These are phyloP conservation scores for Amazona vittata DNA, from an alignment of 2,113 vertebrate genomes.

Conservation along the genomic window DNA sequence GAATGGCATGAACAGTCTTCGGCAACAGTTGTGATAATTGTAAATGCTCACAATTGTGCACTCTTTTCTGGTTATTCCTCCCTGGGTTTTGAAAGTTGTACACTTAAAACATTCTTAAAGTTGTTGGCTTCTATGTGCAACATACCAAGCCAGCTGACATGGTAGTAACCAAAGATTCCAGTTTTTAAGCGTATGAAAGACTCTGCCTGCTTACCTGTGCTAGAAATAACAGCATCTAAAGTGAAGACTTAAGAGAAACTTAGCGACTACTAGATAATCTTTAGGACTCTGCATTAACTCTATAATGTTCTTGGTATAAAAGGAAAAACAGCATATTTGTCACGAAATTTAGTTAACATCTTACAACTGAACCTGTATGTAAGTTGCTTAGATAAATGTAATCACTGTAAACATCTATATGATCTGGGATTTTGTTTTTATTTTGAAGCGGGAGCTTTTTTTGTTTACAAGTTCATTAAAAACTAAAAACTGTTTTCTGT, in stretches of 20 bases:
- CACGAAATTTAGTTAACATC: slow-evolving; percentile 88
- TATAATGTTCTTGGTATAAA: slow-evolving; percentile 93
- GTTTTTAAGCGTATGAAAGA: slow-evolving; percentile 85
- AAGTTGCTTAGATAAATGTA: slow-evolving; percentile 92
- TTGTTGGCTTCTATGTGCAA: slow-evolving; percentile 81
- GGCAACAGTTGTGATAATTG: slow-evolving; percentile 82
- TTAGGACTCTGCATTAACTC: slow-evolving; percentile 90
- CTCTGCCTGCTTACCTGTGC: slow-evolving; percentile 90
- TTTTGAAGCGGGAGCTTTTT: slow-evolving; percentile 84
- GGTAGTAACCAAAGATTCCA: slow-evolving; percentile 88
- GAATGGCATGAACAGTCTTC: slow-evolving; percentile 85
- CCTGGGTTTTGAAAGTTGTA: slow-evolving; percentile 84
- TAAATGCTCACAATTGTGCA: slow-evolving; percentile 83
- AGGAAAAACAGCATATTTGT: slow-evolving; percentile 87
- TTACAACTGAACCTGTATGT: slow-evolving; percentile 89
- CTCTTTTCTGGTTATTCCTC: slow-evolving; percentile 80
- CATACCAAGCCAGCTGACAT: slow-evolving; percentile 76
- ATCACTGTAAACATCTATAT: slow-evolving; percentile 89
- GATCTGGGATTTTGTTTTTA: slow-evolving; percentile 85
- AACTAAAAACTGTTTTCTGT: slow-evolving; percentile 84
- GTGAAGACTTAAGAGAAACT: slow-evolving; percentile 87
- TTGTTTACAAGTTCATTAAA: slow-evolving; percentile 89
- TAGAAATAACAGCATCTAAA: slow-evolving; percentile 88
- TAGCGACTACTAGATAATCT: slow-evolving; percentile 91
- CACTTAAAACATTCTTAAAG: slow-evolving; percentile 87